Base-by-base conservation (phyloP, 1,140 invertebrate genomes). In the Neomicropteryx cornuta region DNA sequence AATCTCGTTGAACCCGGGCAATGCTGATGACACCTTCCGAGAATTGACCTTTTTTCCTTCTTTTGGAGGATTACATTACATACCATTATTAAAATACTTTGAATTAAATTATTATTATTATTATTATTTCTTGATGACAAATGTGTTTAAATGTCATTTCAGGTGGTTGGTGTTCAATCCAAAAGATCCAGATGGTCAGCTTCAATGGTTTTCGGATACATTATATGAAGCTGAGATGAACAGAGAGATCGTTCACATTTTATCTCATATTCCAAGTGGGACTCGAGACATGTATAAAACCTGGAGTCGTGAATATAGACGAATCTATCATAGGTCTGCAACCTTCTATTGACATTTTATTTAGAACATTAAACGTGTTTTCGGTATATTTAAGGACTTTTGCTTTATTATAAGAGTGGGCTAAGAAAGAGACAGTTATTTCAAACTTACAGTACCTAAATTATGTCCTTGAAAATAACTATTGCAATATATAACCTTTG, bases 181-280 rank as follows among this genome's bases (percentile, higher is more conserved):
- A 5, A 43, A 57, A 28, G 77, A 81, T 50, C 73, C 77, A 2
- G 71, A 70, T 44, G 72, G 60, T n/a, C 83, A 91, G 51, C 63
- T 92, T 28, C 61, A 77, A 33, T 93, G 88, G 88, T 53, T 92
- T 10, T 69, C 78, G 1, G 50, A 76, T 13, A 77, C 76, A 3
- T 57, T 93, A 10, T 57, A 75, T 23, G 52, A 75, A 45, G 82
- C 87, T 5, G 88, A 92, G 57, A 49, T 65, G 21, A 69, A 67
- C 5, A 60, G 65, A 2, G 83, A 89, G 51, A 75, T 74, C 45
- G 88, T 91, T 4, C 85, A 92, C 48, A 82, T 95, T 23, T 55
- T 94, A 16, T 76, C 76, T 1, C 91, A 95, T 48, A 78, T 94
- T 34, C 86, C 86, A 0, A 73, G 83, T 1, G 84, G 82, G 5